Percentiles rank a stretch among this genome's conserved stretches.
phyloP scores from a whole-genome alignment of 1,140 invertebrate species.

The Drosophila lacteicornis region DNA sequence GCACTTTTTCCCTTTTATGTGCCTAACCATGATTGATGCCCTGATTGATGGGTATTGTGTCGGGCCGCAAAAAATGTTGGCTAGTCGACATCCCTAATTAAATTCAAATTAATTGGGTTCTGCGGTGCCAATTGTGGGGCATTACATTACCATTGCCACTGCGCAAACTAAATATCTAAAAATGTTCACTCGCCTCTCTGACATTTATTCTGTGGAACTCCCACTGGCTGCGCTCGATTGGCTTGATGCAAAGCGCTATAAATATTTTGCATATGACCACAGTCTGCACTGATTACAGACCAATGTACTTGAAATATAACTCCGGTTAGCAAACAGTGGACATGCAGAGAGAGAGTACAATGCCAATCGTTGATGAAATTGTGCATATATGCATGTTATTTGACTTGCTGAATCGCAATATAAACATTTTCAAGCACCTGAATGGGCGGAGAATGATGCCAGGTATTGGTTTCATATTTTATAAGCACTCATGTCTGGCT shows the following conservation, averaged over 20 bases:
- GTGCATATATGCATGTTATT: conserved; percentile 1
- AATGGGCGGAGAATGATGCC: neutral
- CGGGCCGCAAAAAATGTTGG: conserved; percentile 13
- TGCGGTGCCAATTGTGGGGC: conserved; percentile 5
- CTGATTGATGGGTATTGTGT: conserved; percentile 44
- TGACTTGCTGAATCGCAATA: conserved; percentile 1
- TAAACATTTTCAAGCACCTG: conserved; percentile 3
- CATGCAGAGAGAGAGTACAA: conserved; percentile 1
- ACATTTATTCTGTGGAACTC: neutral
- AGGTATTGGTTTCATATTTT: conserved; percentile 2
- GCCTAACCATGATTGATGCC: conserved; percentile 29
- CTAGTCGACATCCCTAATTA: conserved; percentile 16
- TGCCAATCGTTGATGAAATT: conserved; percentile 11
- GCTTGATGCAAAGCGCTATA: conserved; percentile 1
- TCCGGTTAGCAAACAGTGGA: neutral
- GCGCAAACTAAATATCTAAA: neutral
- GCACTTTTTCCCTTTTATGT: conserved; percentile 3
- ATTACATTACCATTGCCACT: neutral
- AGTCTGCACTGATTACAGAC: neutral
- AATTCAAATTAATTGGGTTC: conserved; percentile 24
- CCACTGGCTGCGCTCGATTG: neutral
- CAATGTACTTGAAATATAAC: conserved; percentile 22
- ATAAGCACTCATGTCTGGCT: neutral
- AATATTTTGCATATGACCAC: neutral
- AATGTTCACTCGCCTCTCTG: no score